Percentiles rank a stretch among this genome's conserved stretches.
These are phyloP conservation scores for Drosophila nebulosa DNA, from an alignment of 1,140 invertebrate genomes.

Conservation along the genomic window DNA sequence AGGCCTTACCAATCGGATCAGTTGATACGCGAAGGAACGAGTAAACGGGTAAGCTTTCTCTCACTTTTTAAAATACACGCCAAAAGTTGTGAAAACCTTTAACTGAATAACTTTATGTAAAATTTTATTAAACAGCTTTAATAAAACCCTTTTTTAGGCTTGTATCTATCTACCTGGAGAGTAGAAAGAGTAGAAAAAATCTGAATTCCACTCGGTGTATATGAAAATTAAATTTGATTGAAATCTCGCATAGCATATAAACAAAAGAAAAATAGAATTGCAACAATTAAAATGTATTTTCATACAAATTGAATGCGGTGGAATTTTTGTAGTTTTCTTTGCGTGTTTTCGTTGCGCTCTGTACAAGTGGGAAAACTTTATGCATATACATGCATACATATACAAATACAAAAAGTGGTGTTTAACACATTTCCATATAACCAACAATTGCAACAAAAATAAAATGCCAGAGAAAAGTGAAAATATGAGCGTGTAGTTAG, in stretches of 20 bases:
- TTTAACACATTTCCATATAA: slow-evolving; percentile 58
- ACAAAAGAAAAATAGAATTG: slow-evolving; percentile 18
- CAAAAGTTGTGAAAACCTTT: too few relatives aligned
- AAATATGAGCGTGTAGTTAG: background rate
- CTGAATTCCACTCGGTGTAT: background rate
- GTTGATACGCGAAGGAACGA: slow-evolving; percentile 87
- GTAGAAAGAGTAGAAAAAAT: background rate
- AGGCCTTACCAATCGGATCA: slow-evolving; percentile 88
- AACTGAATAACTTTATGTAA: too few relatives aligned
- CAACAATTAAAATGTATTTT: slow-evolving; percentile 38
- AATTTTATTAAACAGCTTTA: too few relatives aligned
- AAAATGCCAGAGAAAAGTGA: slow-evolving; percentile 20
- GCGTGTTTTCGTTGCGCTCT: background rate
- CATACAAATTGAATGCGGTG: slow-evolving; percentile 13
- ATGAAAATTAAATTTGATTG: background rate
- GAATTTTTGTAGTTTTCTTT: background rate
- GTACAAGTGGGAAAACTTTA: slow-evolving; percentile 28
- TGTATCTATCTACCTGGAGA: too few relatives aligned
- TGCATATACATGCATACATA: background rate
- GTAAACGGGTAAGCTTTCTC: slow-evolving; percentile 85
- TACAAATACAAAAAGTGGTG: slow-evolving; percentile 29
- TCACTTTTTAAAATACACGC: too few relatives aligned
- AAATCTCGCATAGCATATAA: background rate
- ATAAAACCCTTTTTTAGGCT: background rate
- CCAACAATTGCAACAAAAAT: slow-evolving; percentile 43